Percentiles rank a stretch among this genome's conserved stretches.
Conservation (phyloP, 2,113 vertebrate genomes). For the Dromas ardeola region DNA sequence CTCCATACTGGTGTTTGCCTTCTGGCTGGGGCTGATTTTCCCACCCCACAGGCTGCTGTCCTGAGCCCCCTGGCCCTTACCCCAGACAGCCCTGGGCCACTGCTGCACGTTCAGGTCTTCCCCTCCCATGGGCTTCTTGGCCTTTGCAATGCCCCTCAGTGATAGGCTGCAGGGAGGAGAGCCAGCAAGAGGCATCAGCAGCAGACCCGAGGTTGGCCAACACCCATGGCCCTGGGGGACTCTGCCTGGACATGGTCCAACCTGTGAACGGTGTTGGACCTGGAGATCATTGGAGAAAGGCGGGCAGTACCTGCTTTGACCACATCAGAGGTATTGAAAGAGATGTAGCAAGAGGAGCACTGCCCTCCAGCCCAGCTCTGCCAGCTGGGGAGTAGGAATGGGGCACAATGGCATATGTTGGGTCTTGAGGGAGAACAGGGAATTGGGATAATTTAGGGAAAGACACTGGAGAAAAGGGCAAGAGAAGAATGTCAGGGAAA, state of each 20-base stretch:
- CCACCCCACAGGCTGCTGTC: rapidly evolving
- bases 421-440: not conserved
- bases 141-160: not conserved
- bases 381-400: not conserved
- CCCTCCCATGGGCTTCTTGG: not conserved
- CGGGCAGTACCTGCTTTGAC: not conserved
- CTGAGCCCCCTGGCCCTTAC: not conserved
- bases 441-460: not conserved
- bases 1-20: not conserved
- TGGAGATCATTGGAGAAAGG: not conserved
- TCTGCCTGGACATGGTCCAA: not conserved
- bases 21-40: not conserved
- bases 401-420: not conserved
- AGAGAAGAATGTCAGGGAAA: not conserved
- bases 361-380: not conserved
- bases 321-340: not conserved
- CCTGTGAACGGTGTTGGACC: not conserved
- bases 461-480: not conserved
- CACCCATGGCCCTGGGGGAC: rapidly evolving
- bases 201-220: not conserved
- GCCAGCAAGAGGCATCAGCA: not conserved
- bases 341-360: not conserved
- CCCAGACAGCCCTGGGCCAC: not conserved
- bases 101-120: not conserved
- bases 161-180: not conserved